Percentiles rank a stretch among this genome's conserved stretches.
Conservation (phyloP, 2,888 invertebrate genomes). For the Hirtodrosophila alboralis region DNA sequence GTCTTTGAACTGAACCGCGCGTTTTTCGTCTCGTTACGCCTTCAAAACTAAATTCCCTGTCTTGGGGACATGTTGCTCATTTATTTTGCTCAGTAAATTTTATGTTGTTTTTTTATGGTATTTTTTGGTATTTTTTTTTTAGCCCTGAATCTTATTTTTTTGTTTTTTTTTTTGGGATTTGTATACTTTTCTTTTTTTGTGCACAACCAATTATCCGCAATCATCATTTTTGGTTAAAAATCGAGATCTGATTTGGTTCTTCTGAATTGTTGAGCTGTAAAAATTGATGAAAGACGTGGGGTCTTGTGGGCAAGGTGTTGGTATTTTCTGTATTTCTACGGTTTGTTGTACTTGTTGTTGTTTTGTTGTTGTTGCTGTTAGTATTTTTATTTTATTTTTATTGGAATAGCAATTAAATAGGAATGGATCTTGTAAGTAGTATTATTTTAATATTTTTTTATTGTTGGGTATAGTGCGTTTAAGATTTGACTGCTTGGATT, state of each 20-base stretch:
- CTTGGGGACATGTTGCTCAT: neutral
- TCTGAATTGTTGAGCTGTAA: constrained; percentile 63
- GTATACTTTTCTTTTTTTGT: constrained; percentile 60
- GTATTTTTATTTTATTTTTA: constrained; percentile 7
- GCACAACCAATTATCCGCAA: constrained; percentile 84
- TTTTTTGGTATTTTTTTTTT: neutral
- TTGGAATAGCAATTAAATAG: constrained; percentile 48
- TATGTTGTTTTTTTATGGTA: neutral
- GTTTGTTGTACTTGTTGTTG: constrained; percentile 27
- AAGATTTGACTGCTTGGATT: constrained; percentile 24
- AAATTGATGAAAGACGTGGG: constrained; percentile 60
- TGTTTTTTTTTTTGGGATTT: constrained; percentile 9
- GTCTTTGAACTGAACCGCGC: constrained; percentile 60
- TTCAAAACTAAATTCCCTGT: constrained; percentile 1
- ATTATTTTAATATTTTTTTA: neutral
- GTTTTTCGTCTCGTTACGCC: constrained; percentile 30
- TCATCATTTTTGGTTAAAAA: constrained; percentile 84
- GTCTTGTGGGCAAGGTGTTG: constrained; percentile 52
- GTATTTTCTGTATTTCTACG: constrained; percentile 29
- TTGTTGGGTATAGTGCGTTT: constrained; percentile 13
- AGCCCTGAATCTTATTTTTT: constrained; percentile 4
- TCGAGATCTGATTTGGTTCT: constrained; percentile 77
- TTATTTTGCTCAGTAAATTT: constrained; percentile 8
- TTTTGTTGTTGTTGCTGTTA: constrained; percentile 19
- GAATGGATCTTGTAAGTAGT: constrained; percentile 34